Evolutionary conservation across 2,797 vertebrate genomes (phyloP).

Genomic region (Microhierax caerulescens): DNA sequence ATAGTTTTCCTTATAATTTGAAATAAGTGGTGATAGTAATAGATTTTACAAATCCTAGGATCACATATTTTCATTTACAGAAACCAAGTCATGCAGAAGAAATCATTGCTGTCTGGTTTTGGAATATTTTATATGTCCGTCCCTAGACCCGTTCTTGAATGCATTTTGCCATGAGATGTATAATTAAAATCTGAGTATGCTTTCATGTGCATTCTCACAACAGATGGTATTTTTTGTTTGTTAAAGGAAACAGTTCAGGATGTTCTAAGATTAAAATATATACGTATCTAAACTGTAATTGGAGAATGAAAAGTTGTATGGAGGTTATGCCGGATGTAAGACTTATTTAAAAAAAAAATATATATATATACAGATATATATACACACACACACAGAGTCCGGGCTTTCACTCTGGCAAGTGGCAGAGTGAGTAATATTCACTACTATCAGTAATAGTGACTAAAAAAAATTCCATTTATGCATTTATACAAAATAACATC

Average conservation of each 20-base stretch:
- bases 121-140: constrained; percentile 34
- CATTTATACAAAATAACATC: not conserved
- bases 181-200: constrained; percentile 68
- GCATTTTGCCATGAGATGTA: constrained; percentile 50
- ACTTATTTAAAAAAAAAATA: not conserved
- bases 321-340: constrained; percentile 13
- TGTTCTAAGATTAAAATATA: constrained; percentile 71
- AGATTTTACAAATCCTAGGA: constrained; percentile 34
- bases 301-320: constrained; percentile 28
- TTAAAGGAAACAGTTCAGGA: constrained; percentile 62
- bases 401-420: not conserved
- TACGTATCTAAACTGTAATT: constrained; percentile 47
- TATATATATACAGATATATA: not conserved
- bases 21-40: not conserved
- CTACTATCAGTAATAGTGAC: not conserved
- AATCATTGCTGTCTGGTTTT: constrained; percentile 33
- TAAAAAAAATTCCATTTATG: not conserved
- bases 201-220: constrained; percentile 65
- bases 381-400: not conserved
- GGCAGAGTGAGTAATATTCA: not conserved
- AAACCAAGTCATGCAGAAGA: constrained; percentile 32
- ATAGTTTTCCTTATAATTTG: constrained; percentile 35
- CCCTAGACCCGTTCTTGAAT: constrained; percentile 44
- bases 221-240: constrained; percentile 72
- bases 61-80: constrained; percentile 32